These are phyloP conservation scores for Apistogramma diplotaenia DNA, from an alignment of 2,113 vertebrate genomes.

Conservation along the genomic window DNA sequence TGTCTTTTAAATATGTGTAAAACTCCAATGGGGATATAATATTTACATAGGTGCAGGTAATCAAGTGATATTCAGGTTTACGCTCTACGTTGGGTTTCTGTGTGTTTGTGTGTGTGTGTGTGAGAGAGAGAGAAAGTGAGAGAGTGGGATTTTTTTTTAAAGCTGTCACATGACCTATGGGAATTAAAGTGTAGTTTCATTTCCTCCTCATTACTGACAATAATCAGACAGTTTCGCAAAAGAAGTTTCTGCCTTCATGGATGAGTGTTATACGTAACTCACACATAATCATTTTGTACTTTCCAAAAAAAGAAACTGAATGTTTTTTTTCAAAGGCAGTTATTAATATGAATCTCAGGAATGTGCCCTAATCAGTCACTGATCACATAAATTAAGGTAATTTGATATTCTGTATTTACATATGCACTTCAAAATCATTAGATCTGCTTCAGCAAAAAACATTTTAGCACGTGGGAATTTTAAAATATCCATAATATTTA, in stretches of 20 bases:
- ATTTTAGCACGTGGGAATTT: not conserved
- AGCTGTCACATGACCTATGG: conserved; percentile 47
- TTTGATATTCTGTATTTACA: not conserved
- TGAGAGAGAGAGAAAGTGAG: not conserved
- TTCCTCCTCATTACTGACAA: conserved; percentile 55
- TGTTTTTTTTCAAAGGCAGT: not conserved
- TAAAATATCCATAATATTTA: not conserved
- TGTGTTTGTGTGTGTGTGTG: not conserved
- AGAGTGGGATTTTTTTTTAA: conserved; percentile 4
- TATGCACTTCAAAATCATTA: not conserved
- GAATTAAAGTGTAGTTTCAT: conserved; percentile 54
- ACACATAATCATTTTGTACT: not conserved
- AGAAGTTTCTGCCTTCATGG: not conserved
- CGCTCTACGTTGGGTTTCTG: not conserved
- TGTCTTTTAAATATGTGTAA: not conserved
- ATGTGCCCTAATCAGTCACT: not conserved
- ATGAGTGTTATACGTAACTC: not conserved
- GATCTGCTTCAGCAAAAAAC: not conserved
- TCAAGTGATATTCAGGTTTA: not conserved
- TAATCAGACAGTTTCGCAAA: conserved; percentile 43
- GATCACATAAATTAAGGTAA: not conserved
- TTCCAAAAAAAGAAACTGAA: conserved; percentile 3
- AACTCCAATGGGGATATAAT: not conserved
- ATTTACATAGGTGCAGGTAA: not conserved
- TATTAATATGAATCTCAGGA: not conserved